Evolutionary conservation across 2,113 vertebrate genomes (phyloP), one percentile per base, ranked within the genome.

Genomic region (Chlamydotis undulata): DNA sequence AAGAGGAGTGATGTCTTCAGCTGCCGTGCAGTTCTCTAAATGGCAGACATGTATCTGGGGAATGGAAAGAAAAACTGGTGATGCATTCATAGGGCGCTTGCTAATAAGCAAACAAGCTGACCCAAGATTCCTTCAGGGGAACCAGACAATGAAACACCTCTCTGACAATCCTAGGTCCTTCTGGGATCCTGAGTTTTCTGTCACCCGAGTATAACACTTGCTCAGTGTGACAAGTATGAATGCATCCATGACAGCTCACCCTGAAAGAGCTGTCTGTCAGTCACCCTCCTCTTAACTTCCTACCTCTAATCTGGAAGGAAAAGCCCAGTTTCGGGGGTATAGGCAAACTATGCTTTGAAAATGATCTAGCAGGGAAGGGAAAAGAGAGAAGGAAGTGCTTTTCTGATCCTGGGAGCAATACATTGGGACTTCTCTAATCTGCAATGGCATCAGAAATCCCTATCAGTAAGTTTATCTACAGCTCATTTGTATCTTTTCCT

Each of bases 11-110:
- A 98, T 53, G 70, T 98, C 96, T 76, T 98, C 91, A 85, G 94
- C 61, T 87, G 80, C 86, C 0, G 68, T 97, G 76, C 98, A 98
- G 90, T 97, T 98, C n/a, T 98, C 88, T 87, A 98, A 95, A 75
- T 90, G 93, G 91, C 98, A 99, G 73, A 69, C 75, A 28, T 65
- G 85, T 29, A 98, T 92, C 98, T 98, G 96, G 35, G 70, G 76
- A 97, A 92, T 19, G 37, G 96, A 94, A 95, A 96, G 19, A 59
- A 74, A 91, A 60, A 43, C 2, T 3, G 17, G 53, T 37, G 47
- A 80, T 63, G 81, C 49, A 41, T 65, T 86, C 60, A 17, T 11
- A 83, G n/a, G 16, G 41, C 28, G 23, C 47, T 88, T 79, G 45
- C 31, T 76, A 74, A 87, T 17, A 29, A 92, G 33, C 43, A 92